These are phyloP conservation scores for Terebella lapidaria DNA, from an alignment of 2,888 invertebrate species.

Conservation along the genomic window DNA sequence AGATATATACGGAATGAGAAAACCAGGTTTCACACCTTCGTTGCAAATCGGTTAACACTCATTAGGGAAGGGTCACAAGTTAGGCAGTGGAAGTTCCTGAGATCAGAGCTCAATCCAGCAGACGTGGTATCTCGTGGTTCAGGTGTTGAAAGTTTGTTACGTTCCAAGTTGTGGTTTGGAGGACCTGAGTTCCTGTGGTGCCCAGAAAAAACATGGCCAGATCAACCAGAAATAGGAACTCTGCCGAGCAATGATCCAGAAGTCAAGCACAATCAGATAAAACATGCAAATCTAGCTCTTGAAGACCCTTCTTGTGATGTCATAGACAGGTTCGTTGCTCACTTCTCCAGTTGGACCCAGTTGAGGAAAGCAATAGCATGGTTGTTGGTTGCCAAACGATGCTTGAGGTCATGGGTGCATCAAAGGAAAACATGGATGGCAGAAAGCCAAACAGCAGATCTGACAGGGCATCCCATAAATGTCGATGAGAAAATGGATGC, in stretches of 20 bases:
- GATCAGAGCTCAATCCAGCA: too few relatives aligned
- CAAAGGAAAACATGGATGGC: not conserved
- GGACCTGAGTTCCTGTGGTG: not conserved
- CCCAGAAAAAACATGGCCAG: not conserved
- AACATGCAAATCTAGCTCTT: not conserved
- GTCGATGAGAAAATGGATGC: not conserved
- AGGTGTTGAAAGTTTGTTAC: too few relatives aligned
- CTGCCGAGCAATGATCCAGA: not conserved
- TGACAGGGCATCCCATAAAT: too few relatives aligned
- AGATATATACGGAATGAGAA: too few relatives aligned
- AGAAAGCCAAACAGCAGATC: too few relatives aligned
- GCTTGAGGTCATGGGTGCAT: not conserved
- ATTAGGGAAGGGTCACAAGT: too few relatives aligned
- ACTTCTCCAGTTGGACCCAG: not conserved
- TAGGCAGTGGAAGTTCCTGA: too few relatives aligned
- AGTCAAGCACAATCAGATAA: not conserved
- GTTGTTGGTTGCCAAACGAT: not conserved
- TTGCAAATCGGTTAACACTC: too few relatives aligned
- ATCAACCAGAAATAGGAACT: not conserved
- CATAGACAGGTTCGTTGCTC: not conserved
- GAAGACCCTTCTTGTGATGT: too few relatives aligned
- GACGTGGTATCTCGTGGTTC: too few relatives aligned
- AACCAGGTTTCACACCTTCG: too few relatives aligned
- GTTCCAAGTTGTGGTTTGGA: too few relatives aligned
- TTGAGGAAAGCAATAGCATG: not conserved